phyloP scores from a whole-genome alignment of 2,797 vertebrate genomes.

The Malurus splendens region DNA sequence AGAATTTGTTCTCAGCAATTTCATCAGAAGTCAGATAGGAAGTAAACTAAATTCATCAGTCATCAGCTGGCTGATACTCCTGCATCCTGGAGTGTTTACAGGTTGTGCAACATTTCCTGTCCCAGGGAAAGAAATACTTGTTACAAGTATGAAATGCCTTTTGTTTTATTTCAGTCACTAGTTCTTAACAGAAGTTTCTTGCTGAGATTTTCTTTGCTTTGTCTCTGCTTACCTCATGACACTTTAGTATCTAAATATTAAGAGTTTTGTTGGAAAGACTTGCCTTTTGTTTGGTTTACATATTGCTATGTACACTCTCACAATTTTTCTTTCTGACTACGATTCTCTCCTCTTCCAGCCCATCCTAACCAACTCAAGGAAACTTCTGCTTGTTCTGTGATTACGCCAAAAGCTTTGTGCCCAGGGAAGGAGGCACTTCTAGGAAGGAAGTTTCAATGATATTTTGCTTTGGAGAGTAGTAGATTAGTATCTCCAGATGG shows the following conservation, averaged over 20 bases:
- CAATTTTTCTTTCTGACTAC: not conserved
- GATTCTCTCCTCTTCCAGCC: not conserved
- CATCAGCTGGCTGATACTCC: not conserved
- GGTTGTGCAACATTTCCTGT: constrained; percentile 18
- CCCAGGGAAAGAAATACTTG: not conserved
- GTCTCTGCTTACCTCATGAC: not conserved
- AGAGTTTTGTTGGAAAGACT: not conserved
- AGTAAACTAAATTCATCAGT: constrained; percentile 23
- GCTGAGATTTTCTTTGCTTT: constrained; percentile 10
- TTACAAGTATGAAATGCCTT: not conserved
- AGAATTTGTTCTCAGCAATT: not conserved
- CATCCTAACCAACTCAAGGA: not conserved
- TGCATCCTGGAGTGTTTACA: not conserved
- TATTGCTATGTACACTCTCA: not conserved
- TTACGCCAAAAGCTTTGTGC: not conserved
- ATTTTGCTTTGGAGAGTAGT: constrained; percentile 6
- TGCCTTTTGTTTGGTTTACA: not conserved
- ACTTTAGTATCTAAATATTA: not conserved
- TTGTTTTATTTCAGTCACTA: not conserved
- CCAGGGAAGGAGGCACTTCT: not conserved
- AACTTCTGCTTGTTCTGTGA: not conserved
- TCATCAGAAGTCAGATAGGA: constrained; percentile 11
- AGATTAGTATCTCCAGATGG: not conserved
- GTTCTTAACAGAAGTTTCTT: not conserved
- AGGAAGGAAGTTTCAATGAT: not conserved